Evolutionary conservation across 2,113 vertebrate genomes (phyloP).

Genomic region (Opisthocomus hoazin): DNA sequence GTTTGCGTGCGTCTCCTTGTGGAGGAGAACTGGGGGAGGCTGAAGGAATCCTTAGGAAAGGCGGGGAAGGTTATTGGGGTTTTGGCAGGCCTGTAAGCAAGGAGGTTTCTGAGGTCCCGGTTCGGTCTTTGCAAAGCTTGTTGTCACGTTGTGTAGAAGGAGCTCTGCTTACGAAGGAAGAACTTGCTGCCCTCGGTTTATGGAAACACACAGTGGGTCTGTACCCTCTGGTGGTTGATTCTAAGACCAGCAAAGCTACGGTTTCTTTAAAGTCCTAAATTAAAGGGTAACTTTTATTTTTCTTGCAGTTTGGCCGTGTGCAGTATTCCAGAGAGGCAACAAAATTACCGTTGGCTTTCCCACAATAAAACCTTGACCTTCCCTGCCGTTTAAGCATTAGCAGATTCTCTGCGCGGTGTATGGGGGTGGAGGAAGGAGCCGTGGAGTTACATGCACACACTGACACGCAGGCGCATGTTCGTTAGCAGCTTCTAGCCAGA

Average conservation of each 20-base stretch:
- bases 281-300: neutral
- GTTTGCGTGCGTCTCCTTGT: neutral
- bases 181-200: neutral
- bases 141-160: neutral
- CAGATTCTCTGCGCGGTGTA: neutral
- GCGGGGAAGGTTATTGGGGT: neutral
- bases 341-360: slow-evolving; percentile 11
- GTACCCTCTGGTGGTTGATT: neutral
- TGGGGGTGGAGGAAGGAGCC: neutral
- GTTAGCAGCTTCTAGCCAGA: neutral
- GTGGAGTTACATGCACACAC: neutral
- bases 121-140: neutral
- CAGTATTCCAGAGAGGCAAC: neutral
- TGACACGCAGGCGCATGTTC: neutral
- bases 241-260: neutral
- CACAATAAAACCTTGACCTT: slow-evolving; percentile 30
- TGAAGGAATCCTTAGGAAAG: neutral
- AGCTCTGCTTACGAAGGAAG: neutral
- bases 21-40: neutral
- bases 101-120: neutral
- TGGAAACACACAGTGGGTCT: neutral
- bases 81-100: neutral
- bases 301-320: neutral
- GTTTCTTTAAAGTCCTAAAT: neutral
- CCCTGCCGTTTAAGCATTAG: neutral